These are phyloP conservation scores for Trinectes maculatus DNA, from an alignment of 2,113 vertebrate species.

Conservation along the genomic window DNA sequence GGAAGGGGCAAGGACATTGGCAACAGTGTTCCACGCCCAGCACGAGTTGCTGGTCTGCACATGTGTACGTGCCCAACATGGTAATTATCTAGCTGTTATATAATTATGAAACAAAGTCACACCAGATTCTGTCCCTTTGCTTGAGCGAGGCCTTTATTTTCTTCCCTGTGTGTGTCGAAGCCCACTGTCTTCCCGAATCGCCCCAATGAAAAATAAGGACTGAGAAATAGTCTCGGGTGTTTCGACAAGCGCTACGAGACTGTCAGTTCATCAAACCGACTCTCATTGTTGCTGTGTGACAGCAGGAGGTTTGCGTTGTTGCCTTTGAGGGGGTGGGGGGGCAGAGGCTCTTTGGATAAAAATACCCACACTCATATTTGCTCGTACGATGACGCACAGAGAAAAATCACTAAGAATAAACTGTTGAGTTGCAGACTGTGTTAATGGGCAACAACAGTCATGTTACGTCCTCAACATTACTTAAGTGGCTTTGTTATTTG, in stretches of 20 bases:
- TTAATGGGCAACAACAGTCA: conserved; percentile 57
- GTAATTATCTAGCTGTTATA: conserved; percentile 52
- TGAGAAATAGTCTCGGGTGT: conserved; percentile 31
- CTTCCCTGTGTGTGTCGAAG: conserved; percentile 42
- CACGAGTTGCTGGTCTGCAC: conserved; percentile 42
- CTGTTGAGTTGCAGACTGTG: conserved; percentile 53
- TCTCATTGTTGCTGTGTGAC: conserved; percentile 65
- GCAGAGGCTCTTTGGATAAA: conserved; percentile 54
- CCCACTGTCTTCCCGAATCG: conserved; percentile 23
- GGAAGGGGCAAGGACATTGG: conserved; percentile 58
- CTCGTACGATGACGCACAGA: conserved; percentile 67
- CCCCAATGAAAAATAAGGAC: conserved; percentile 20
- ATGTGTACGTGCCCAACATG: conserved; percentile 43
- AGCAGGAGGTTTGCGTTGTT: conserved; percentile 65
- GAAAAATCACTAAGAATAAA: conserved; percentile 67
- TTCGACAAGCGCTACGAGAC: conserved; percentile 34
- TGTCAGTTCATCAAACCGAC: conserved; percentile 61
- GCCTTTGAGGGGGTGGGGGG: too few relatives aligned
- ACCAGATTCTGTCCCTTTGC: conserved; percentile 33
- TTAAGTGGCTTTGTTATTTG: conserved; percentile 34
- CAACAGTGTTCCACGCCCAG: conserved; percentile 34
- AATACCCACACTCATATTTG: conserved; percentile 44
- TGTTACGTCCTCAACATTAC: conserved; percentile 45
- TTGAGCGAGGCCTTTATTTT: conserved; percentile 40
- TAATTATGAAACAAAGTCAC: conserved; percentile 67